Base-by-base conservation (phyloP, 2,797 vertebrate species). In the Anguilla pacifica region DNA sequence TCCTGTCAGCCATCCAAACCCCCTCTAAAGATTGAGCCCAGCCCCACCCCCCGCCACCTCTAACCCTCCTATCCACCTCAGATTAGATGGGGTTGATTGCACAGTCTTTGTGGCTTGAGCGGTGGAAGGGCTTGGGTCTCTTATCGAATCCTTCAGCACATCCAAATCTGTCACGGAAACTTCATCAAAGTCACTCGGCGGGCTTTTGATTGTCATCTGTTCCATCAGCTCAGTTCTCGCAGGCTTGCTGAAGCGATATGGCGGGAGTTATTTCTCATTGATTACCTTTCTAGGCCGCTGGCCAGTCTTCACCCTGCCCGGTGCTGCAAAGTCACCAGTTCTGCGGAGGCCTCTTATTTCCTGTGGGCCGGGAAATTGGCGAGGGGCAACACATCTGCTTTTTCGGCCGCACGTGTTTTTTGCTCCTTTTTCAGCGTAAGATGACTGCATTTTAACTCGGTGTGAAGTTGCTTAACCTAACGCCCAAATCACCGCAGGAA, bases 241-340 rank as follows among this genome's bases (percentile, higher is more conserved):
- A 85, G 85, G 87, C 85, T 89, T 89, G 88, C n/a, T 53, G 83
- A 79, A 39, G 86, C 88, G 90, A 93, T 92, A 91, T 91, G 87
- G 91, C 89, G 87, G 91, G 91, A 90, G 89, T 92, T 92, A 90
- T 90, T 91, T 74, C 67, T 85, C 90, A 94, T 92, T 81, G 91
- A 94, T 95, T 94, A 92, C 61, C 90, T 93, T 88, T 93, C 91
- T 67, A 3, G 79, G 5, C 88, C 88, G 86, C 90, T 86, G 87
- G 89, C 91, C 91, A 87, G 92, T 57, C 6, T 22, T 39, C 31
- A 31, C 46, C 49, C 61, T 2, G 22, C 79, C 79, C 19, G 4
- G 1, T 82, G 43, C 79, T 51, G 79, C 79, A 81, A 81, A 74
- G 83, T 46, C 61, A 49, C 51, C 6, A 13, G 3, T n/a, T 31